phyloP scores from a whole-genome alignment of 2,113 vertebrate species.

The Pseudois nayaur region DNA sequence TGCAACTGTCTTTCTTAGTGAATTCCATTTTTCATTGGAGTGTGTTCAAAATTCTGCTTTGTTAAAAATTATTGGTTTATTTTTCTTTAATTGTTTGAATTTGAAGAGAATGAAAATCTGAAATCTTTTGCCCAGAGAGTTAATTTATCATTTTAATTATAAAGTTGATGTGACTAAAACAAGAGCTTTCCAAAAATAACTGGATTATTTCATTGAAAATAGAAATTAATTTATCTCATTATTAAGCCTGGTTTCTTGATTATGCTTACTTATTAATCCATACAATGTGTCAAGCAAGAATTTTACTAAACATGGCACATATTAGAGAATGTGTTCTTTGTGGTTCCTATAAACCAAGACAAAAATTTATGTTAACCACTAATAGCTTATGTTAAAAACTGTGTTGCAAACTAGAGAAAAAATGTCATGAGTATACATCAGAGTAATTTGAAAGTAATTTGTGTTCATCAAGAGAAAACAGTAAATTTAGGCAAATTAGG shows the following conservation, averaged over 20 bases:
- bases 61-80: not conserved
- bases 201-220: not conserved
- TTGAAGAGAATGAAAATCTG: not conserved
- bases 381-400: not conserved
- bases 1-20: not conserved
- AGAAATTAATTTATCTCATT: not conserved
- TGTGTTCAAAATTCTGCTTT: not conserved
- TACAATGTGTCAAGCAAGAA: not conserved
- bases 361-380: not conserved
- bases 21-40: not conserved
- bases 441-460: not conserved
- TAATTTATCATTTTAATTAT: not conserved
- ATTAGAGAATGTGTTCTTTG: not conserved
- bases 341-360: not conserved
- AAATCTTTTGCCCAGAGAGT: not conserved
- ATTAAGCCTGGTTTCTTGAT: not conserved
- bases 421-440: not conserved
- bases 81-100: not conserved
- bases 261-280: not conserved
- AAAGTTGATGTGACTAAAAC: not conserved
- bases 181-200: not conserved
- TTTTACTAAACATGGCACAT: not conserved
- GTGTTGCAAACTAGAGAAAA: not conserved
- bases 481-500: not conserved
- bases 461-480: not conserved